Evolutionary conservation across 1,140 invertebrate genomes (phyloP).

Genomic region (Eciton burchellii): DNA sequence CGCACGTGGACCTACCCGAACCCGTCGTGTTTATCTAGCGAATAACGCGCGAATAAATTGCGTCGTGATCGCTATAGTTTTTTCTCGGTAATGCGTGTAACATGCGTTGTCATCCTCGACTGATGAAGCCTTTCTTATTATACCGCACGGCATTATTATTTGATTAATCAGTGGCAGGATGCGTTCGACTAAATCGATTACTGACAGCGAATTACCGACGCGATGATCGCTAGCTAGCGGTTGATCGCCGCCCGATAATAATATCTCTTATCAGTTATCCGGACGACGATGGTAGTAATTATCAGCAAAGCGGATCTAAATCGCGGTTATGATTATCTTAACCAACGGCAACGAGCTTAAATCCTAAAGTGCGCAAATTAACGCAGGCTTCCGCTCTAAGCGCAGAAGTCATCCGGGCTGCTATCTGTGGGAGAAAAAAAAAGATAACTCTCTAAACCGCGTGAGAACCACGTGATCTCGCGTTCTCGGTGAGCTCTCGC

Average conservation of each 20-base stretch:
- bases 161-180: not conserved
- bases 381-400: not conserved
- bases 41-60: too few relatives aligned
- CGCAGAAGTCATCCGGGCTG: not conserved
- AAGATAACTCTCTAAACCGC: conserved; percentile 37
- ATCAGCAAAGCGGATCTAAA: conserved; percentile 25
- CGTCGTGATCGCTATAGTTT: too few relatives aligned
- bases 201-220: not conserved
- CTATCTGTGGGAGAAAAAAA: conserved; percentile 7
- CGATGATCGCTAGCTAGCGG: conserved; percentile 13
- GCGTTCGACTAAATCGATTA: not conserved
- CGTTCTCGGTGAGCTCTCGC: not conserved
- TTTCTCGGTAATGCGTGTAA: too few relatives aligned
- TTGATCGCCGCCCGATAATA: conserved; percentile 19
- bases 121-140: too few relatives aligned
- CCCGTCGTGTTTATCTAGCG: not conserved
- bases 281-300: conserved; percentile 11
- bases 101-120: too few relatives aligned
- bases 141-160: not conserved
- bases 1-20: not conserved
- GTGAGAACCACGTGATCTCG: conserved; percentile 17
- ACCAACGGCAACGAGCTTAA: conserved; percentile 41
- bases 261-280: conserved; percentile 52
- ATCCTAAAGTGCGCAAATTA: conserved; percentile 6
- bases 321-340: conserved; percentile 19